These are phyloP conservation scores for Leptosomus discolor DNA, from an alignment of 2,113 vertebrate species.

Conservation along the genomic window DNA sequence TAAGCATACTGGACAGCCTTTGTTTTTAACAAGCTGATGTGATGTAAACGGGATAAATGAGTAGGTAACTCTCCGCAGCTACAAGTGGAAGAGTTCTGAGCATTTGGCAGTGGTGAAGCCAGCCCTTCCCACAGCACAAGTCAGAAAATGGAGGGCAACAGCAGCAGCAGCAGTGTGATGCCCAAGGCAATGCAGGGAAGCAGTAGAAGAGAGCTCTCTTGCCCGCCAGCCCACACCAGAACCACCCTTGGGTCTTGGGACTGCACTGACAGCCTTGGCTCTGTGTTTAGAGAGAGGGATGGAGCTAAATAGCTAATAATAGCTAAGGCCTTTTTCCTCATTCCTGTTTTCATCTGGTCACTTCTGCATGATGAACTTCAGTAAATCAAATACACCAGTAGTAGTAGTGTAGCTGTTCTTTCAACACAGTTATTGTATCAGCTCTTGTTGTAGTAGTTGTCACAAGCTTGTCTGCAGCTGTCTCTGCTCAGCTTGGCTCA, in stretches of 20 bases:
- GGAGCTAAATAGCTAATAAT: neutral
- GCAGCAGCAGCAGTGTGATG: neutral
- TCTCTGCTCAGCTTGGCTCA: neutral
- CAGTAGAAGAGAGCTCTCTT: neutral
- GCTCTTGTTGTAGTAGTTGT: neutral
- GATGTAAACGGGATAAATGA: neutral
- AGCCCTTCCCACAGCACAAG: neutral
- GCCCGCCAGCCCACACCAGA: neutral
- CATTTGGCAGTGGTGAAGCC: neutral
- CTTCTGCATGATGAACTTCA: neutral
- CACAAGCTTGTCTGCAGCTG: neutral
- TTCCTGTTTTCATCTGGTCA: neutral
- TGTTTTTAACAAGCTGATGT: neutral
- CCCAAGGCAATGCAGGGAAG: neutral
- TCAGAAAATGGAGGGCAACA: neutral
- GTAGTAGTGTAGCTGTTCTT: neutral
- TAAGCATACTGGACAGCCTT: neutral
- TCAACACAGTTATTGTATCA: neutral
- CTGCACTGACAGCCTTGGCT: neutral
- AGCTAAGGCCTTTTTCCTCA: neutral
- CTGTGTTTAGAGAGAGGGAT: neutral
- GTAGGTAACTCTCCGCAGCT: neutral
- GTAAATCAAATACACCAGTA: neutral
- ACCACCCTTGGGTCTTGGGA: neutral
- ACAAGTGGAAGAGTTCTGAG: neutral